These are phyloP conservation scores for Adelosebastes latens DNA, from an alignment of 2,797 vertebrate species.

Conservation along the genomic window DNA sequence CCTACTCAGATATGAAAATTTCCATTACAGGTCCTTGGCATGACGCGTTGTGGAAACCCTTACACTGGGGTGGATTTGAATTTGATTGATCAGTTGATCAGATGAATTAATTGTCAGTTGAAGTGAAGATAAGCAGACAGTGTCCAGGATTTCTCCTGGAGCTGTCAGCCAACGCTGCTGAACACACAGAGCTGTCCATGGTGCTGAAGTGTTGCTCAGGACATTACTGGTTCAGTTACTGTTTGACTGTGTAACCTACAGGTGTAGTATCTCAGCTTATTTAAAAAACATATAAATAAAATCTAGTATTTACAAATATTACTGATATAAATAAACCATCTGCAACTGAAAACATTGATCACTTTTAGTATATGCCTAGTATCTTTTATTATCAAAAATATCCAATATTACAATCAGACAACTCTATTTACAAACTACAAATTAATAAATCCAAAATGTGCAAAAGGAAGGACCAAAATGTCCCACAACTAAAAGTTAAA, in stretches of 20 bases:
- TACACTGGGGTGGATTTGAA: neutral
- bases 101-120: neutral
- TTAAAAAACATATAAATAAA: neutral
- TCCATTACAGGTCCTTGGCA: neutral
- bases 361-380: neutral
- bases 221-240: neutral
- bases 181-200: constrained; percentile 49
- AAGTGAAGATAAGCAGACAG: constrained; percentile 10
- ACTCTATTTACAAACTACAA: too few relatives aligned
- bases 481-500: too few relatives aligned
- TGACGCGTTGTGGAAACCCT: neutral
- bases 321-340: neutral
- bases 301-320: neutral
- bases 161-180: constrained; percentile 7
- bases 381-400: too few relatives aligned
- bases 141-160: neutral
- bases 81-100: constrained; percentile 32
- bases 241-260: neutral
- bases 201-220: constrained; percentile 51
- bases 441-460: too few relatives aligned
- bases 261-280: neutral
- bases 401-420: too few relatives aligned
- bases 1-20: too few relatives aligned
- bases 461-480: too few relatives aligned
- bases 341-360: neutral